These are phyloP conservation scores for Chloropsis cyanopogon DNA, from an alignment of 2,113 vertebrate genomes.

Conservation along the genomic window DNA sequence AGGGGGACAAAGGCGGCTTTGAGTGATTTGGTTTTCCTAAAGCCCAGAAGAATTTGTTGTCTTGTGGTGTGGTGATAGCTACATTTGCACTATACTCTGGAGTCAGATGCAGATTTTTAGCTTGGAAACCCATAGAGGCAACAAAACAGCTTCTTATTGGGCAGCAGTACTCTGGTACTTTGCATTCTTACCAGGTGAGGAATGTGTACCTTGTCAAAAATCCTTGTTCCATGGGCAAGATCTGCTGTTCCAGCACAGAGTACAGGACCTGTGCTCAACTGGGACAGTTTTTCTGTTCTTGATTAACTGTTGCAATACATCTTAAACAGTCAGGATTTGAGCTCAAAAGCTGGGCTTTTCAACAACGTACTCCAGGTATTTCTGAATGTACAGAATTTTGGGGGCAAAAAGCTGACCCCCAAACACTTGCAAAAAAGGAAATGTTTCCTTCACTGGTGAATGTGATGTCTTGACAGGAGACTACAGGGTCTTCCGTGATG, in stretches of 20 bases:
- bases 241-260: not conserved
- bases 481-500: constrained; percentile 77
- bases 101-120: not conserved
- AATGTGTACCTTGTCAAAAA: accelerated
- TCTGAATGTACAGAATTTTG: not conserved
- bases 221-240: not conserved
- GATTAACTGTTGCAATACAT: not conserved
- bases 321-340: not conserved
- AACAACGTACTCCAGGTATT: not conserved
- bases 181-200: not conserved
- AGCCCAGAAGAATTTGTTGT: not conserved
- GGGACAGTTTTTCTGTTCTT: not conserved
- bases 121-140: not conserved
- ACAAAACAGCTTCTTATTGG: not conserved
- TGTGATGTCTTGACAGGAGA: constrained; percentile 76
- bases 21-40: not conserved
- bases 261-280: not conserved
- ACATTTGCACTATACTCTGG: not conserved
- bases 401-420: not conserved
- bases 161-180: not conserved
- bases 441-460: not conserved
- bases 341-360: not conserved
- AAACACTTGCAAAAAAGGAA: not conserved
- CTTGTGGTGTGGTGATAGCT: not conserved
- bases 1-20: not conserved